Base-by-base conservation (phyloP, 2,888 invertebrate genomes). In the Elegia similella region DNA sequence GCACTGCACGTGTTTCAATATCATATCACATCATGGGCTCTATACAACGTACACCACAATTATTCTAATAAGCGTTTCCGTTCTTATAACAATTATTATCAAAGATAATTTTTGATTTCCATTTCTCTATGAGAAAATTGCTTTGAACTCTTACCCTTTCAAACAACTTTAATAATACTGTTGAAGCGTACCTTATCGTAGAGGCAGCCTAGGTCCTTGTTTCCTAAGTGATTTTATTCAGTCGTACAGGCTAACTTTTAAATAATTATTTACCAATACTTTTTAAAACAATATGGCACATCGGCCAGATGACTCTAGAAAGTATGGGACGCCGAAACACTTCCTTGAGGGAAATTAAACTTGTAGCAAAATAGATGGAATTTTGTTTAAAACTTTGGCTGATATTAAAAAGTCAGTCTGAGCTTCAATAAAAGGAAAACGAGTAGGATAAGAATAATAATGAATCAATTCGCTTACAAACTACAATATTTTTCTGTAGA, bases 51-150 rank as follows among this genome's bases (percentile, higher is more conserved):
- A 82, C 80, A 81, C 76, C 78, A 77, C 76, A 71, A 73, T 73
- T 65, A 88, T 73, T 75, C 90, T 90, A 91, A 79, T 91, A 91
- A 91, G 90, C 90, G 90, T 91, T 78, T 88, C 83, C 86, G 77
- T 86, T 84, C 82, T 86, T 87, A 82, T 79, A 83, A 82, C 82
- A 82, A 86, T 84, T 79, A 86, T 83, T 84, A 86, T 85, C 79
- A 78, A 80, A 75, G 69, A 78, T 76, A 74, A 67, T 68, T 65
- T 50, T 59, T 59, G 66, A 67, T 62, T 62, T 67, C 62, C 63
- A 63, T 66, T 67, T 64, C 61, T 64, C 61, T 56, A 61, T 44
- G 54, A 61, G 52, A 58, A 58, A 56, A 59, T 57, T 43, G 57
- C 50, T 54, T 48, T 56, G 50, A 58, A 53, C 34, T 57, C 42